Conservation (phyloP, 2,888 invertebrate species). For the Eumerus sabulonum region DNA sequence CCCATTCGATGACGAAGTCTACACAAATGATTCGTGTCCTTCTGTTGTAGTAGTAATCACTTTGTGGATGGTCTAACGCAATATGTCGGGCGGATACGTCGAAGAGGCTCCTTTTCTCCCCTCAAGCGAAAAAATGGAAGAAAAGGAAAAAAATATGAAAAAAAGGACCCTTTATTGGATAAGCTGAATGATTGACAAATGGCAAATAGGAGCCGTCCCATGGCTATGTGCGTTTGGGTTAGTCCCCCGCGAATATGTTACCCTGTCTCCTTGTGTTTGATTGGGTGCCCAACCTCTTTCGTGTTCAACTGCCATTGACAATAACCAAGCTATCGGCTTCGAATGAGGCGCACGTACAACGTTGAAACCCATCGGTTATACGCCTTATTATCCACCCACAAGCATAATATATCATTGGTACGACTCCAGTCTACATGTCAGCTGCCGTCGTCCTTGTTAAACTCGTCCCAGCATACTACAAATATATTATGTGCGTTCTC, state of each 20-base stretch:
- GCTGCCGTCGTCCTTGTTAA: conserved; percentile 62
- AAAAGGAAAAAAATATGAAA: neutral
- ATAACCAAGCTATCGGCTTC: conserved; percentile 39
- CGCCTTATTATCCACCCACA: conserved; percentile 45
- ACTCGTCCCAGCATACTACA: conserved; percentile 28
- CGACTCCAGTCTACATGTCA: conserved; percentile 61
- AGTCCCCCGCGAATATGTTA: conserved; percentile 57
- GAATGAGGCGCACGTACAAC: neutral
- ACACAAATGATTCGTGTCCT: conserved; percentile 47
- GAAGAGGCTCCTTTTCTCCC: neutral
- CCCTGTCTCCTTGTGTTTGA: conserved; percentile 38
- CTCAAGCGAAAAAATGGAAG: neutral
- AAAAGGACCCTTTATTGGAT: conserved; percentile 24
- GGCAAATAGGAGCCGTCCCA: conserved; percentile 48
- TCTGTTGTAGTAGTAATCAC: conserved; percentile 20
- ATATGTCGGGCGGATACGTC: conserved; percentile 8
- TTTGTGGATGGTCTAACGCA: conserved; percentile 10
- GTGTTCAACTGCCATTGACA: conserved; percentile 62
- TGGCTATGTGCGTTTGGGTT: conserved; percentile 30
- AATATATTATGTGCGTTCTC: conserved; percentile 38
- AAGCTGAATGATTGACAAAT: conserved; percentile 61
- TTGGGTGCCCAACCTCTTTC: conserved; percentile 64
- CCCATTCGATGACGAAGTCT: too few species aligned
- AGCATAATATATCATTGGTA: conserved; percentile 67
- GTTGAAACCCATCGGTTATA: conserved; percentile 40